Conservation (phyloP, 2,888 invertebrate genomes). For the Oscheius onirici region DNA sequence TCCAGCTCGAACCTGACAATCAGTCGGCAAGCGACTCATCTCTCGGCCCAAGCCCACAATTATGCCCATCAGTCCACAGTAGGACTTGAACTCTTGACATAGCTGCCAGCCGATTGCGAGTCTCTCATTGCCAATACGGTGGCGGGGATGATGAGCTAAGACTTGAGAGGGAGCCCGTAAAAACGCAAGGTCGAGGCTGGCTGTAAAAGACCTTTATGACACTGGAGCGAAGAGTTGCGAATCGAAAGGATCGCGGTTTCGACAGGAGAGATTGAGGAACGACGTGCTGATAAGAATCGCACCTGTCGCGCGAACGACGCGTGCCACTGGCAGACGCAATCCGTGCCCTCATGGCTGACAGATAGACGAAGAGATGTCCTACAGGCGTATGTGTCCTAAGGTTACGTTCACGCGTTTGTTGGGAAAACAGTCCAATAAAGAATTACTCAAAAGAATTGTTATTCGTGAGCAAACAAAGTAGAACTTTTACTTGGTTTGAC, state of each 20-base stretch:
- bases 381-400: not conserved
- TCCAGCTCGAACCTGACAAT: too few species aligned
- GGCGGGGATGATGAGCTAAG: constrained; percentile 11
- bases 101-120: too few species aligned
- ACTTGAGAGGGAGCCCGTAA: not conserved
- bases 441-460: too few species aligned
- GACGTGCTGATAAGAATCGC: constrained; percentile 21
- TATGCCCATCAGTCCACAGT: not conserved
- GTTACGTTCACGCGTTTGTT: not conserved
- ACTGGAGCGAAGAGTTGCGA: constrained; percentile 21
- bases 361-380: not conserved
- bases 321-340: constrained; percentile 22
- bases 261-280: constrained; percentile 1
- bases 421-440: not conserved
- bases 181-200: not conserved
- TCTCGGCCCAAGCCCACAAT: not conserved
- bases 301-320: constrained; percentile 26
- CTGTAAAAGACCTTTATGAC: constrained; percentile 8
- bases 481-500: too few species aligned
- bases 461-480: too few species aligned
- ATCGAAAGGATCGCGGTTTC: constrained; percentile 12
- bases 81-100: too few species aligned
- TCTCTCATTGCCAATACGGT: not conserved
- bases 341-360: not conserved
- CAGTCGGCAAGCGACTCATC: not conserved